Conservation (phyloP, 2,113 vertebrate species). For the Limnothrissa miodon region DNA sequence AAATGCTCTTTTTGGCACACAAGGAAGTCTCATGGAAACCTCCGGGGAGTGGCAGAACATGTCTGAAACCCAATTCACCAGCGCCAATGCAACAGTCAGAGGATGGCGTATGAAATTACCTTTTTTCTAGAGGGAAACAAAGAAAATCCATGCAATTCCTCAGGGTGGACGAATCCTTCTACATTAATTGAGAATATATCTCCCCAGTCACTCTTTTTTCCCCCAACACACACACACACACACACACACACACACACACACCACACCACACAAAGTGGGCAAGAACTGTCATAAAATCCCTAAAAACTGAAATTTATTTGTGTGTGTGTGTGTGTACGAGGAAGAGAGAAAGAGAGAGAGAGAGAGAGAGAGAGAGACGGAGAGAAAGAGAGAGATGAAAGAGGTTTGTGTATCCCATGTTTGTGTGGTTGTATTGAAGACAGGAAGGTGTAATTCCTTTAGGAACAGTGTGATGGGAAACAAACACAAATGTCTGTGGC, state of each 20-base stretch:
- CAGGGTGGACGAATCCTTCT: neutral
- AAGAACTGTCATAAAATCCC: neutral
- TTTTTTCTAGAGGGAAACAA: neutral
- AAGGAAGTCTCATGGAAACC: conserved; percentile 25
- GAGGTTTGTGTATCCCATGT: neutral
- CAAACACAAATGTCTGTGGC: conserved; percentile 1
- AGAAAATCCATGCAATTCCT: neutral
- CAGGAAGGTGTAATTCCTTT: conserved; percentile 2
- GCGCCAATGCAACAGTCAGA: conserved; percentile 39
- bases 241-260: too few species aligned
- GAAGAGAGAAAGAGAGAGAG: too few species aligned
- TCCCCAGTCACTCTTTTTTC: neutral
- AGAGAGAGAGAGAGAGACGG: too few species aligned
- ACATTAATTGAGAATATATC: conserved; percentile 8
- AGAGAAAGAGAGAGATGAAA: too few species aligned
- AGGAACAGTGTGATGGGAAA: conserved; percentile 8
- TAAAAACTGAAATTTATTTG: neutral
- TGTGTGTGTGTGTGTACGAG: conserved; percentile 23
- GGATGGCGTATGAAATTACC: conserved; percentile 19
- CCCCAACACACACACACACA: neutral
- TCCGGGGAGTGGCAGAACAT: conserved; percentile 38
- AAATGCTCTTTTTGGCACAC: conserved; percentile 40
- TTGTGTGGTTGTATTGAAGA: neutral
- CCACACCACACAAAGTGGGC: neutral
- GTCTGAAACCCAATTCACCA: conserved; percentile 46